Conservation (phyloP, 2,797 vertebrate genomes). For the Rhynchotus rufescens region DNA sequence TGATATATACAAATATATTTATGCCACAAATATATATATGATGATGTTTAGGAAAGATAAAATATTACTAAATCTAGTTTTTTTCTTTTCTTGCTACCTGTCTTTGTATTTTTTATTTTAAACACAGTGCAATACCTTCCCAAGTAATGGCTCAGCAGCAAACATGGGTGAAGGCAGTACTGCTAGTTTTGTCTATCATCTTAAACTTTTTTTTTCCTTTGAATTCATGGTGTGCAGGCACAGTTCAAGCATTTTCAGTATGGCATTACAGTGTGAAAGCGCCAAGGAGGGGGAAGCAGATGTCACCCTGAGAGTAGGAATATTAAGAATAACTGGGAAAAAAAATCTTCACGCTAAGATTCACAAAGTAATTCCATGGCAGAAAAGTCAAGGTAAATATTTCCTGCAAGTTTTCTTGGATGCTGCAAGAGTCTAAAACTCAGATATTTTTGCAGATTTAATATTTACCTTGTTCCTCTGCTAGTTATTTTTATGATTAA, state of each 20-base stretch:
- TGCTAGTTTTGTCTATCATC: constrained; percentile 35
- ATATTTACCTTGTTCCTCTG: constrained; percentile 43
- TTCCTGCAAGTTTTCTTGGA: constrained; percentile 56
- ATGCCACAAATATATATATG: background rate
- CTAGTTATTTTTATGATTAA: constrained; percentile 44
- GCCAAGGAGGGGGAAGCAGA: background rate
- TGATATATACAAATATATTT: background rate
- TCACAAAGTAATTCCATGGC: constrained; percentile 68
- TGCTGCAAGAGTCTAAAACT: constrained; percentile 24
- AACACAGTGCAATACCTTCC: background rate
- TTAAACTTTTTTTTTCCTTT: constrained; percentile 26
- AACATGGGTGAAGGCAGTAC: background rate
- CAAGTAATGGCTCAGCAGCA: background rate
- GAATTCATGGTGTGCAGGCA: constrained; percentile 63
- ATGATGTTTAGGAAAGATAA: background rate
- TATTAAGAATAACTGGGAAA: constrained; percentile 52
- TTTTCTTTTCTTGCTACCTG: background rate
- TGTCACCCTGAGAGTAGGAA: constrained; percentile 49
- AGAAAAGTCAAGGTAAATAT: constrained; percentile 63
- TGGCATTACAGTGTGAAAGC: constrained; percentile 56
- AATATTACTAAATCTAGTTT: background rate
- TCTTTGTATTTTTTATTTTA: constrained; percentile 18
- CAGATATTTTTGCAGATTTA: constrained; percentile 17
- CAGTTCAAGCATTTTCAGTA: constrained; percentile 55
- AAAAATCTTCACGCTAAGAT: constrained; percentile 60